These are phyloP conservation scores for Andrena camellia DNA, from an alignment of 2,888 invertebrate species.

Conservation along the genomic window DNA sequence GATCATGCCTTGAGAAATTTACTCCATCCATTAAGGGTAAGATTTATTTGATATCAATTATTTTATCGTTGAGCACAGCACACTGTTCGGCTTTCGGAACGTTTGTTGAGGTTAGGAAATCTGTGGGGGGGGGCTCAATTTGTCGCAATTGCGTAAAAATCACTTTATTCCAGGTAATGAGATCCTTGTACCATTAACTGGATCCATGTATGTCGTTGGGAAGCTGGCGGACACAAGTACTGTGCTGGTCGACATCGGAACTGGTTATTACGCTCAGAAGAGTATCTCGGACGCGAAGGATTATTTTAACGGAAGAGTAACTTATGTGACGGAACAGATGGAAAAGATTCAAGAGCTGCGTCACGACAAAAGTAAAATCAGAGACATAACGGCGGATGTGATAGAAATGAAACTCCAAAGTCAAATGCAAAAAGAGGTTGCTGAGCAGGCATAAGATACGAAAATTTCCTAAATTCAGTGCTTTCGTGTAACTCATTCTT, in stretches of 20 bases:
- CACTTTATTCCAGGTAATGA: constrained; percentile 86
- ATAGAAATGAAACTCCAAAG: constrained; percentile 91
- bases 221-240: constrained; percentile 93
- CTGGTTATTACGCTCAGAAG: constrained; percentile 98
- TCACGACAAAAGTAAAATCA: constrained; percentile 93
- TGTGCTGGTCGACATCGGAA: constrained; percentile 98
- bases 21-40: constrained; percentile 90
- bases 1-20: constrained; percentile 93
- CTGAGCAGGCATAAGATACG: constrained; percentile 62
- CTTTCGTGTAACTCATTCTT: constrained; percentile 25
- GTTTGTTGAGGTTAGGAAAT: constrained; percentile 64
- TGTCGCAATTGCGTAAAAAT: not conserved
- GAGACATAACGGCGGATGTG: constrained; percentile 92
- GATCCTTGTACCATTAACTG: constrained; percentile 96
- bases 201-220: constrained; percentile 99
- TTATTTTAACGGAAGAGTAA: constrained; percentile 96
- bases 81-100: not conserved
- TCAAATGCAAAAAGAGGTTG: constrained; percentile 81
- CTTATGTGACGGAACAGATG: constrained; percentile 97
- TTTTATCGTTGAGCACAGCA: not conserved
- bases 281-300: constrained; percentile 93
- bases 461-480: constrained; percentile 7
- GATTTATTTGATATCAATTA: not conserved
- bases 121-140: not conserved
- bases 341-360: constrained; percentile 95